Base-by-base conservation (phyloP, 2,888 invertebrate genomes). In the Cinara cedri region DNA sequence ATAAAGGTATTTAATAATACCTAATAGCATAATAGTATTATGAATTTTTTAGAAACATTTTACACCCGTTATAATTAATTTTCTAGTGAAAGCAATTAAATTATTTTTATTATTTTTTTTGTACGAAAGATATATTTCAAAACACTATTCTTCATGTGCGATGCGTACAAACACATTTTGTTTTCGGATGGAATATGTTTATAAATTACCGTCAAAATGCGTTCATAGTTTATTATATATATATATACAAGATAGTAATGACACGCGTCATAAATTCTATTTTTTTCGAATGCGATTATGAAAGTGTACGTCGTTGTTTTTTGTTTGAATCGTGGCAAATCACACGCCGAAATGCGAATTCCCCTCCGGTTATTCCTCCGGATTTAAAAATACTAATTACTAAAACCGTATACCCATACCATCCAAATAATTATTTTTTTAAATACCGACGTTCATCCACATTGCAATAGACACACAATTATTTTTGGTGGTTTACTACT, bases 191-290 rank as follows among this genome's bases (percentile, higher is more conserved):
- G 66, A 46, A 66, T 16, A 66, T 66, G 6, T 34, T 34, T 4
- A 34, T 34, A 21, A 46, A 66, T 46, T 66, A 14, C 46, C 24
- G 46, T n/a, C 11, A n/a, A 49, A 66, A 66, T n/a, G n/a, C n/a
- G n/a, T n/a, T n/a, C n/a, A n/a, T n/a, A n/a, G n/a, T n/a, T n/a
- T n/a, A n/a, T n/a, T n/a, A n/a, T n/a, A n/a, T n/a, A n/a, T n/a
- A n/a, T n/a, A n/a, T n/a, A n/a, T n/a, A 46, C 24, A 24, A 21
- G 24, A 14, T 24, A 46, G 46, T 66, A 66, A 21, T 65, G 21
- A 49, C 6, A 16, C 24, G 44, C 16, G 66, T 49, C 66, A 66
- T 24, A 46, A 14, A n/a, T 66, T 66, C 21, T 46, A 10, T 46
- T 16, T 24, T 24, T 1, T 26, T 26, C 21, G 6, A 24, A 21